Evolutionary conservation across 2,888 invertebrate genomes (phyloP).

Genomic region (Herminia tarsipennalis): DNA sequence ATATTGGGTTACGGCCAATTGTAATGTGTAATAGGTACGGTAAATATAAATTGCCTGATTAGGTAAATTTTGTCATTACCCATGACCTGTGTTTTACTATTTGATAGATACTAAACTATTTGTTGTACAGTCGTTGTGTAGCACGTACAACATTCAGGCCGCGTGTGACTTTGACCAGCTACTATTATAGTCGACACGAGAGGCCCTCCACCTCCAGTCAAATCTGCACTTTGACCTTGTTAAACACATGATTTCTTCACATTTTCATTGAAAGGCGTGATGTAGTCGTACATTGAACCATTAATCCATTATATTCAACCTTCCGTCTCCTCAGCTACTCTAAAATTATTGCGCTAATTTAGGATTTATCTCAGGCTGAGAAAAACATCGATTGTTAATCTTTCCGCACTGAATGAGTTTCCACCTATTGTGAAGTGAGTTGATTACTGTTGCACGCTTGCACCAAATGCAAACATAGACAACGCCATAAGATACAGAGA

Average conservation of each 20-base stretch:
- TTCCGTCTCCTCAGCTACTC: slow-evolving; percentile 5
- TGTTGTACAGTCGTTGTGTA: slow-evolving; percentile 25
- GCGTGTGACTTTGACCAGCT: slow-evolving; percentile 28
- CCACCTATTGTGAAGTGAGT: slow-evolving; percentile 6
- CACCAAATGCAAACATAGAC: not conserved
- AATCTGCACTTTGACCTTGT: slow-evolving; percentile 34
- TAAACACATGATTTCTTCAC: slow-evolving; percentile 24
- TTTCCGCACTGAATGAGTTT: slow-evolving; percentile 30
- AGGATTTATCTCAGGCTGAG: slow-evolving; percentile 5
- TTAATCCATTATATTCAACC: slow-evolving; percentile 22
- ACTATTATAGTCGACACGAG: slow-evolving; percentile 11
- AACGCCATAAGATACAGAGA: too few relatives aligned
- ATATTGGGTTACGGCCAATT: slow-evolving; percentile 4
- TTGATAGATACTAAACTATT: slow-evolving; percentile 27
- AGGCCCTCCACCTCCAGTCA: slow-evolving; percentile 19
- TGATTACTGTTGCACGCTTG: too few relatives aligned
- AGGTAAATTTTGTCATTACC: slow-evolving; percentile 24
- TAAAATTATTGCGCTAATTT: slow-evolving; percentile 25
- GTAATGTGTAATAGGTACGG: too few relatives aligned
- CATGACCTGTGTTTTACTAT: slow-evolving; percentile 33
- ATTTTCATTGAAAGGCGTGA: slow-evolving; percentile 24
- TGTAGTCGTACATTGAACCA: slow-evolving; percentile 25
- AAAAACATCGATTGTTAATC: slow-evolving; percentile 27
- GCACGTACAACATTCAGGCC: slow-evolving; percentile 46
- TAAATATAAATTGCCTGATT: slow-evolving; percentile 26